These are phyloP conservation scores for Pycnonotus jocosus DNA, from an alignment of 2,113 vertebrate genomes.

Conservation along the genomic window DNA sequence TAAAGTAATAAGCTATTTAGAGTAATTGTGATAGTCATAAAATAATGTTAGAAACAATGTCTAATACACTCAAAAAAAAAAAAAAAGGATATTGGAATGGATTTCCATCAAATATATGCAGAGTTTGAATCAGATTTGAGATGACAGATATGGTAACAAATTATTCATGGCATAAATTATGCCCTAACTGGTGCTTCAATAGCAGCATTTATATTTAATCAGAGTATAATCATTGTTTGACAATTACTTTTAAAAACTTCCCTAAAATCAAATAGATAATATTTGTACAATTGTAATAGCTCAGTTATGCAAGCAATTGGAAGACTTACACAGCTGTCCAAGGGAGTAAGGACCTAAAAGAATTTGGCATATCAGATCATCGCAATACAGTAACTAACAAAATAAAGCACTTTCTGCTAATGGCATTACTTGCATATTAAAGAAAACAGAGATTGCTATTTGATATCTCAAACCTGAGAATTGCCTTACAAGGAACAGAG, in stretches of 20 bases:
- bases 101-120: slow-evolving; percentile 28
- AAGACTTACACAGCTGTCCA: slow-evolving; percentile 26
- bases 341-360: background rate
- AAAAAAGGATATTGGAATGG: slow-evolving; percentile 40
- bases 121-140: slow-evolving; percentile 33
- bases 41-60: slow-evolving; percentile 62
- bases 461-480: background rate
- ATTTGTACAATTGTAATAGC: slow-evolving; percentile 38
- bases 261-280: slow-evolving; percentile 42
- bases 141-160: slow-evolving; percentile 49
- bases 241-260: slow-evolving; percentile 64
- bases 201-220: slow-evolving; percentile 67
- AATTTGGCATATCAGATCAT: background rate
- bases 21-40: slow-evolving; percentile 65
- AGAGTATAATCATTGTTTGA: slow-evolving; percentile 60
- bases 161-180: slow-evolving; percentile 61
- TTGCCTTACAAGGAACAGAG: background rate
- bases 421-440: background rate
- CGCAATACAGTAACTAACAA: background rate
- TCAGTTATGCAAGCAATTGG: slow-evolving; percentile 25
- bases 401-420: background rate
- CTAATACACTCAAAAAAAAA: slow-evolving; percentile 1
- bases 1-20: slow-evolving; percentile 68
- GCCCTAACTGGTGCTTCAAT: slow-evolving; percentile 7
- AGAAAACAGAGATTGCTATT: slow-evolving; percentile 13